Base-by-base conservation (phyloP, 2,113 vertebrate genomes). In the Chionodraco myersi region DNA sequence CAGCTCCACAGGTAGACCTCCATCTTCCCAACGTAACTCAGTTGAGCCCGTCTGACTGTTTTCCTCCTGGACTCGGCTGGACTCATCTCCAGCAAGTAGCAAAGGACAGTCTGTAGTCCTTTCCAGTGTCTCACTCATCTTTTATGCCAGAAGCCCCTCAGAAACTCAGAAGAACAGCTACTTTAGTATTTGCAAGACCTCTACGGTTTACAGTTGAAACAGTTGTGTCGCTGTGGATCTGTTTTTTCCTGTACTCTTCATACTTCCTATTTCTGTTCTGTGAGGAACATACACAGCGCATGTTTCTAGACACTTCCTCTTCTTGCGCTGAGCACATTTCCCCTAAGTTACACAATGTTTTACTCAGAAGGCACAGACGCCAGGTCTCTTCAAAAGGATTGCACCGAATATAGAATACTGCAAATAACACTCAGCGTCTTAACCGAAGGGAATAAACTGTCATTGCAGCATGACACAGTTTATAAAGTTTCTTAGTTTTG, bases 51-150 rank as follows among this genome's bases (percentile, higher is more conserved):
- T 94, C 72, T 91, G 89, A n/a, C 87, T 94, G 58, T 95, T 95
- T 2, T 85, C 90, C 0, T 85, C 94, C 90, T 91, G 90, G 89
- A 94, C 68, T 91, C 86, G 83, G 93, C 63, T 92, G 52, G 89
- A 88, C 21, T 90, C 93, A n/a, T 94, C 95, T 0, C 12, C 75
- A 5, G 86, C 81, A 57, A 69, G 64, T n/a, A 86, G 56, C 72
- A 92, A 49, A 0, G 95, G 93, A 36, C 89, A 88, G 75, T 97
- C 96, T 54, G 95, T 94, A 61, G 95, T 97, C 84, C 91, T 97
- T 92, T 99, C 97, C 62, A 97, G 90, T 0, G 89, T 88, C 57
- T 96, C 96, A 2, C 93, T 96, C 98, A 99, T 98, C 64, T 72
- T 79, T 10, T 41, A 74, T 56, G 57, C 18, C 16, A 36, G 51